Evolutionary conservation across 2,113 vertebrate genomes (phyloP).

Genomic region (Sorex fumeus): DNA sequence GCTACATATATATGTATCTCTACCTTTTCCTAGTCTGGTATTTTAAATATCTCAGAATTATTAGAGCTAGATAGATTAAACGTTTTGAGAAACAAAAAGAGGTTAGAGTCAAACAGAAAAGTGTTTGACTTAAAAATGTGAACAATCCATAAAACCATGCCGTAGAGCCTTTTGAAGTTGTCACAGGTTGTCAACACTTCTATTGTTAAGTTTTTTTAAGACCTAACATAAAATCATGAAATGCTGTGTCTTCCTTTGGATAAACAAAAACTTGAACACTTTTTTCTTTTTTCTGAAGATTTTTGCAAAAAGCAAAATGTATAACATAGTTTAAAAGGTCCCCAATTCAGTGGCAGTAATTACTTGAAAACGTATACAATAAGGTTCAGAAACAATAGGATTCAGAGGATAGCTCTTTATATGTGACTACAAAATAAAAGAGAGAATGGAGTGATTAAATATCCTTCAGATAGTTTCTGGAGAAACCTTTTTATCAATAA

Average conservation of each 20-base stretch:
- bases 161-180: neutral
- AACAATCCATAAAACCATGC: neutral
- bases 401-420: neutral
- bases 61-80: neutral
- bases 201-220: neutral
- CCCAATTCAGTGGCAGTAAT: neutral
- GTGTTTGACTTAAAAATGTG: neutral
- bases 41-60: neutral
- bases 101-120: neutral
- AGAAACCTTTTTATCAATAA: neutral
- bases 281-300: neutral
- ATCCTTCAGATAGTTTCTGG: neutral
- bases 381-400: neutral
- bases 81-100: neutral
- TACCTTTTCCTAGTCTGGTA: neutral
- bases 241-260: neutral
- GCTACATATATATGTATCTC: neutral
- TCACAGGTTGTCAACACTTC: neutral
- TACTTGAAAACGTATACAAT: neutral
- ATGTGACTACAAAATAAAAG: no score
- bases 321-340: neutral
- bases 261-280: neutral
- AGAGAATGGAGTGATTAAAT: neutral
- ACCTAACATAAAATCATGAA: neutral
- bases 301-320: neutral